A percentile compares a stretch with the other conserved stretches of the same genome.
These are phyloP conservation scores for Pocillopora meandrina DNA, from an alignment of 92 coral and sea anemone genomes.

Conservation along the genomic window DNA sequence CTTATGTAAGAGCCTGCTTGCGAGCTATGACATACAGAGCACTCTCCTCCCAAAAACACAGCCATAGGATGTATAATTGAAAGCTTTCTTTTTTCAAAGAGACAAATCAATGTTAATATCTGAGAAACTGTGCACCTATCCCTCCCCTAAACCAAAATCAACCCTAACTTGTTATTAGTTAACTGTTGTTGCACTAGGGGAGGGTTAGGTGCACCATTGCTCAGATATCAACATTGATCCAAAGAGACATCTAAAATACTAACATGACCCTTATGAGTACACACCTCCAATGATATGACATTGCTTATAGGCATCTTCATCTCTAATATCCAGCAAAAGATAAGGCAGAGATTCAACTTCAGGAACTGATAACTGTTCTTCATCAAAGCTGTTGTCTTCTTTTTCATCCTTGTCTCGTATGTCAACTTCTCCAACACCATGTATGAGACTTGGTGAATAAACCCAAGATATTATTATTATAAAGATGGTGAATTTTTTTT, in stretches of 20 bases:
- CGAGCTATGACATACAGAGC: too few species aligned
- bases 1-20: too few species aligned
- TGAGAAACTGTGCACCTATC: too few species aligned
- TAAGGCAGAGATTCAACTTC: conserved; percentile 91
- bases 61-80: too few species aligned
- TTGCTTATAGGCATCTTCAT: conserved; percentile 80
- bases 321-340: conserved; percentile 86
- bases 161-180: too few species aligned
- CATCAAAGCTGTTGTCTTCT: conserved; percentile 12
- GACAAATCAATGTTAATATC: too few species aligned
- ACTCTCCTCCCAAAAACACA: too few species aligned
- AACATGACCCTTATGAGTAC: not conserved
- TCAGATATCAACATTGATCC: too few species aligned
- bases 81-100: too few species aligned
- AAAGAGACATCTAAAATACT: not conserved
- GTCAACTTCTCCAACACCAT: conserved; percentile 97
- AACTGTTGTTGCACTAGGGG: too few species aligned
- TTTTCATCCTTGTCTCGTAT: conserved; percentile 66
- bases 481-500: not conserved
- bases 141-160: too few species aligned
- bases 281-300: conserved; percentile 98
- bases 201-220: too few species aligned
- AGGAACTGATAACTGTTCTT: conserved; percentile 59
- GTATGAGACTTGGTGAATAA: conserved; percentile 67
- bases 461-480: not conserved